Conservation (phyloP, 2,888 invertebrate genomes). For the Xylocampa areola region DNA sequence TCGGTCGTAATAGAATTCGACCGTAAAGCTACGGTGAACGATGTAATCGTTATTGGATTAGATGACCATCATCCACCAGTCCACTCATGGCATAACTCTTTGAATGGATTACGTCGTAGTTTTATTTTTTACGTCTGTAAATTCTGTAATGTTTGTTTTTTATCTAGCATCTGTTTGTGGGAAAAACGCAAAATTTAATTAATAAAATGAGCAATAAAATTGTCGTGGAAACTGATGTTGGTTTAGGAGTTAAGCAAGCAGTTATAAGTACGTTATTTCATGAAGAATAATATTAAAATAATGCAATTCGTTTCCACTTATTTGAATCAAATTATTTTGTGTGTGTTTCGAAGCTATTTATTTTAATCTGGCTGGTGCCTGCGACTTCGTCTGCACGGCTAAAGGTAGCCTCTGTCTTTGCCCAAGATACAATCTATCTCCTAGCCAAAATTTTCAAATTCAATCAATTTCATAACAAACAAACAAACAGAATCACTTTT, state of each 20-base stretch:
- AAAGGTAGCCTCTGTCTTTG: no score
- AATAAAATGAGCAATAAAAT: conserved; percentile 6
- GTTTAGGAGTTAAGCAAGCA: background rate
- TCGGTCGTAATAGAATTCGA: conserved; percentile 44
- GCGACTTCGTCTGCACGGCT: no score
- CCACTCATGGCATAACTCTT: conserved; percentile 35
- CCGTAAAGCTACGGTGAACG: conserved; percentile 54
- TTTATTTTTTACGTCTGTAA: conserved; percentile 41
- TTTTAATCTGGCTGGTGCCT: no score
- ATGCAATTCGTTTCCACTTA: no score
- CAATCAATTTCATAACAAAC: no score
- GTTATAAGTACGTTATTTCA: no score
- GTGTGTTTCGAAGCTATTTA: no score
- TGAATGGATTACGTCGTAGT: conserved; percentile 40
- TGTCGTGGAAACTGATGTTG: conserved; percentile 1
- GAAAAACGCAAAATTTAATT: conserved; percentile 38
- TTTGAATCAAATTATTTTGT: no score
- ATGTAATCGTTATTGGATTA: conserved; percentile 59
- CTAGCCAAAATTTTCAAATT: no score
- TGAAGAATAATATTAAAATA: no score
- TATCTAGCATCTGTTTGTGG: conserved; percentile 35
- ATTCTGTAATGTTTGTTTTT: conserved; percentile 18
- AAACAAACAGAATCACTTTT: no score
- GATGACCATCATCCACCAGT: conserved; percentile 53
- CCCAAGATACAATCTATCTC: no score